These are phyloP conservation scores for Zaprionus vittiger DNA, from an alignment of 1,140 invertebrate genomes.

Conservation along the genomic window DNA sequence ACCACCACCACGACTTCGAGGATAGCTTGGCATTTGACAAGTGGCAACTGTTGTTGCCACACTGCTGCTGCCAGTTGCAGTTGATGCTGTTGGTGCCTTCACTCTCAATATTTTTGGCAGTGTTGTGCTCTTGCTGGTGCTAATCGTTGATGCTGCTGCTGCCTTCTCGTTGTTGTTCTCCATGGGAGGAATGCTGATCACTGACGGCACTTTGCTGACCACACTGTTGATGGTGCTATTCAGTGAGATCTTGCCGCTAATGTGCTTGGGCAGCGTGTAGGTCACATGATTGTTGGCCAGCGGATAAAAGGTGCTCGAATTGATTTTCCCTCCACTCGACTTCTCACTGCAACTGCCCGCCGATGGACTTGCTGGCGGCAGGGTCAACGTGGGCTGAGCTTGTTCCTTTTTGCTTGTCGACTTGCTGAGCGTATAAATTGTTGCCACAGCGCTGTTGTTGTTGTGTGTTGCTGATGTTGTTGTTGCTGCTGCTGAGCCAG, in stretches of 20 bases:
- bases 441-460: conserved; percentile 67
- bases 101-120: conserved; percentile 60
- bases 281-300: conserved; percentile 82
- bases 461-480: conserved; percentile 7
- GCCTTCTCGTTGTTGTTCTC: conserved; percentile 57
- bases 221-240: conserved; percentile 83
- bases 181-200: conserved; percentile 76
- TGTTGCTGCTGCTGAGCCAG: conserved; percentile 39
- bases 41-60: conserved; percentile 16
- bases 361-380: conserved; percentile 62
- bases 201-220: conserved; percentile 83
- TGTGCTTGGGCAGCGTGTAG: conserved; percentile 83
- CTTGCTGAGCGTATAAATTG: conserved; percentile 77
- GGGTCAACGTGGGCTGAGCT: conserved; percentile 61
- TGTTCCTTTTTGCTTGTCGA: conserved; percentile 48
- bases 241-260: conserved; percentile 79
- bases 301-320: conserved; percentile 81
- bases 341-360: conserved; percentile 53
- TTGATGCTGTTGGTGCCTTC: conserved; percentile 23
- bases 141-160: neutral
- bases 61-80: conserved; percentile 7
- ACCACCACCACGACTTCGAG: conserved; percentile 23
- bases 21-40: conserved; percentile 79
- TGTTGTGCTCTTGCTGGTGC: conserved; percentile 54
- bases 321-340: conserved; percentile 70